Percentiles rank a stretch among this genome's conserved stretches.
phyloP scores from a whole-genome alignment of 2,113 vertebrate species.

The Caretta caretta region DNA sequence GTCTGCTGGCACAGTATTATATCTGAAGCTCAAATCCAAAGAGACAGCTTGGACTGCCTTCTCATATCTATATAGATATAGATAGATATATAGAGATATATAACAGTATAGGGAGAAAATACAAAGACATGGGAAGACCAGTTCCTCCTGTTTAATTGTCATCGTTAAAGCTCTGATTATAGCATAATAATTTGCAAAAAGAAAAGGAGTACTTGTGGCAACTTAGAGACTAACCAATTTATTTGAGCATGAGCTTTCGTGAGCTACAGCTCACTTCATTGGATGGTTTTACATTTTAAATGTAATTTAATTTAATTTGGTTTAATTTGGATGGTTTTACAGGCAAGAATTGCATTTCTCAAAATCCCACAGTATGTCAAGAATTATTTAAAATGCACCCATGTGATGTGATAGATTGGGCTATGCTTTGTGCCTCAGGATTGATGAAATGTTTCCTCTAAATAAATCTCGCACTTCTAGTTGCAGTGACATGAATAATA shows the following conservation, averaged over 20 bases:
- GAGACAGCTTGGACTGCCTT: conserved; percentile 8
- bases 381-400: conserved; percentile 56
- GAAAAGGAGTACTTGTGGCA: too few relatives aligned
- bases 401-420: conserved; percentile 40
- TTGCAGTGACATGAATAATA: conserved; percentile 83
- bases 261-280: too few relatives aligned
- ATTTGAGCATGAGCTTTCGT: too few relatives aligned
- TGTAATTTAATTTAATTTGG: too few relatives aligned
- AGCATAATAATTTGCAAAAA: not conserved
- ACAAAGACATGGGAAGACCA: not conserved
- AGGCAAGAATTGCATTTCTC: conserved; percentile 22
- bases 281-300: too few relatives aligned
- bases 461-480: conserved; percentile 76
- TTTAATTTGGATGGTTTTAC: not conserved
- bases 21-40: not conserved
- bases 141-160: conserved; percentile 24
- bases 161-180: conserved; percentile 12
- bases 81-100: conserved; percentile 22
- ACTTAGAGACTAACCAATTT: too few relatives aligned
- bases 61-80: not conserved
- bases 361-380: conserved; percentile 40
- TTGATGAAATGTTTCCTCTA: conserved; percentile 67
- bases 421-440: conserved; percentile 63
- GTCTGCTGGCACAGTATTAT: not conserved
- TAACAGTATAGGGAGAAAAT: conserved; percentile 40